Conservation (phyloP, 2,797 vertebrate genomes). For the Takifugu ocellatus region DNA sequence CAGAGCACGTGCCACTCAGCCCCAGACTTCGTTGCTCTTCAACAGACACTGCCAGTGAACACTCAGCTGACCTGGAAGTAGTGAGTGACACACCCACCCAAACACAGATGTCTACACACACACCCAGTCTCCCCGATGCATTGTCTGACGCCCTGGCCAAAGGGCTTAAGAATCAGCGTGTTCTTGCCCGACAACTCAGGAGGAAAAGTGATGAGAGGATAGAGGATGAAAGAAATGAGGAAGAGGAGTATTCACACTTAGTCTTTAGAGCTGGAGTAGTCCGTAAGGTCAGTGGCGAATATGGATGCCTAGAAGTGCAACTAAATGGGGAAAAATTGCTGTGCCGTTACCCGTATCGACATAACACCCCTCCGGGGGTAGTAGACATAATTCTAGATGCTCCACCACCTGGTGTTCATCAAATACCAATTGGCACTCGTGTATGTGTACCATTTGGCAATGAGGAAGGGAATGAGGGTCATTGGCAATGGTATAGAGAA, state of each 20-base stretch:
- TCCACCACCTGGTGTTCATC: slow-evolving; percentile 74
- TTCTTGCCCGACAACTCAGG: slow-evolving; percentile 76
- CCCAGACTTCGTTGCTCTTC: slow-evolving; percentile 86
- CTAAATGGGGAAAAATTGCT: slow-evolving; percentile 79
- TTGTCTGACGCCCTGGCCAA: slow-evolving; percentile 76
- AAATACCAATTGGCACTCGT: slow-evolving; percentile 75
- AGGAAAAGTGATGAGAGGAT: slow-evolving; percentile 48
- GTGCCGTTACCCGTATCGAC: slow-evolving; percentile 73
- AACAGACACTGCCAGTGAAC: slow-evolving; percentile 89
- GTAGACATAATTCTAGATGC: slow-evolving; percentile 85
- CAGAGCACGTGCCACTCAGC: slow-evolving; percentile 58
- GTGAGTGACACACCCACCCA: slow-evolving; percentile 31
- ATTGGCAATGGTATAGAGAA: slow-evolving; percentile 78
- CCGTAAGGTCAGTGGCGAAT: slow-evolving; percentile 80
- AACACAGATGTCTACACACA: slow-evolving; percentile 23
- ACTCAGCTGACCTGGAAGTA: slow-evolving; percentile 80
- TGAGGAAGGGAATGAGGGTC: slow-evolving; percentile 49
- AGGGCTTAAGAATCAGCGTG: slow-evolving; percentile 83
- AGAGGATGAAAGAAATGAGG: slow-evolving; percentile 44
- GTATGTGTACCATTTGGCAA: slow-evolving; percentile 82
- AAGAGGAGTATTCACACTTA: slow-evolving; percentile 27
- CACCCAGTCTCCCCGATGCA: slow-evolving; percentile 56
- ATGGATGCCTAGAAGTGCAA: slow-evolving; percentile 82
- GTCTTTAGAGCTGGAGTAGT: slow-evolving; percentile 83
- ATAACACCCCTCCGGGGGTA: slow-evolving; percentile 54